Base-by-base conservation (phyloP, 2,888 invertebrate species). In the Nemotelus pantherinus region DNA sequence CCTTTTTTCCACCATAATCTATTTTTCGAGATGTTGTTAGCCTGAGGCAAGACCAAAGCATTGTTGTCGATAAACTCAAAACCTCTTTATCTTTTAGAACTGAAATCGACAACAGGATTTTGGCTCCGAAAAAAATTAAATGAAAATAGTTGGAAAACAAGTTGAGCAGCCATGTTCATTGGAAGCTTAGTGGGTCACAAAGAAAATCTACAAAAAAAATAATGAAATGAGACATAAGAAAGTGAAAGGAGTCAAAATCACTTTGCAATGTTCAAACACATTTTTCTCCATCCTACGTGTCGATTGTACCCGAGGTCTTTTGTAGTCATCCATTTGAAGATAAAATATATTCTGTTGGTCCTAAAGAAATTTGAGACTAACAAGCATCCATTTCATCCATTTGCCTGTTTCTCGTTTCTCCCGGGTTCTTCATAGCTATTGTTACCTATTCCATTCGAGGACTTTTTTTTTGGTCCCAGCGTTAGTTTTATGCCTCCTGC, bases 281-380 rank as follows among this genome's bases (percentile, higher is more conserved):
- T 10, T 55, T 39, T 50, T 55, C 41, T 55, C 43, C 10, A 10
- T 1, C 25, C 57, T 25, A 57, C 25, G 58, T 7, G 25, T n/a
- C 60, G 25, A 57, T 57, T 47, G 45, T 44, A 3, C 9, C n/a
- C 50, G 10, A 3, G 43, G 50, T 63, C 74, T 47, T 63, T 74
- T 74, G 74, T 74, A 48, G 63, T 74, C 60, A 74, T 63, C 60
- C 63, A 60, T 58, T 63, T 48, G 48, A 48, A 63, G 47, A 48
- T 70, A 25, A 74, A 48, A 60, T 74, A 74, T 63, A 74, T 53
- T 70, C 25, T 55, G 55, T 41, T 74, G 47, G 60, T 63, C 25
- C 74, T 63, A 60, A 63, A 48, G 74, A 74, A 74, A 74, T 74
- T 74, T 48, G 74, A 74, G 63, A 74, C 74, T 60, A 74, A 74